phyloP scores from a whole-genome alignment of 2,888 invertebrate species.

The Drosophila nigritarsus region DNA sequence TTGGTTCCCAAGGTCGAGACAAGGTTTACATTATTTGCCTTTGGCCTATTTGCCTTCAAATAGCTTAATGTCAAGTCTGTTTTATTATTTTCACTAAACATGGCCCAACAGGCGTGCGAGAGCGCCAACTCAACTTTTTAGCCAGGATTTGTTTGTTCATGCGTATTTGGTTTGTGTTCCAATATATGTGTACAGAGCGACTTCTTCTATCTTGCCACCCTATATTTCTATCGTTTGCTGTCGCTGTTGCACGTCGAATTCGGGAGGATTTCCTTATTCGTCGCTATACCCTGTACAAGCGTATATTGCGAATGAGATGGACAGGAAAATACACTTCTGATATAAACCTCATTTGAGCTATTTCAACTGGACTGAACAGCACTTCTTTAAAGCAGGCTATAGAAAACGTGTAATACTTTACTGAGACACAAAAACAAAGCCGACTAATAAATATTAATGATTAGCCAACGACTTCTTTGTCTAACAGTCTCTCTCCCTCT shows the following conservation, averaged over 20 bases:
- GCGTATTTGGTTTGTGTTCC: conserved; percentile 51
- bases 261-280: conserved; percentile 31
- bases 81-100: conserved; percentile 19
- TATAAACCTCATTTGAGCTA: too few relatives aligned
- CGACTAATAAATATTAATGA: neutral
- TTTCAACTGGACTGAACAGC: neutral
- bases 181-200: conserved; percentile 40
- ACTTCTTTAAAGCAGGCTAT: neutral
- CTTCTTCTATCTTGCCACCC: conserved; percentile 4
- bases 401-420: neutral
- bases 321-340: neutral
- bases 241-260: conserved; percentile 32
- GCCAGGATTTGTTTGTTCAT: conserved; percentile 66
- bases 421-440: neutral
- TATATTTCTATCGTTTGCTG: neutral
- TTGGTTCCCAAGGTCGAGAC: conserved; percentile 4
- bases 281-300: conserved; percentile 4
- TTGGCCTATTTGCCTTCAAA: conserved; percentile 32
- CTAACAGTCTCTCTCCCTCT: neutral
- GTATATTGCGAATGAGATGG: neutral
- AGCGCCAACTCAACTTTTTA: neutral
- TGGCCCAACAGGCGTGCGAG: conserved; percentile 15
- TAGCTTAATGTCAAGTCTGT: conserved; percentile 15
- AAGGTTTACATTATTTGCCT: conserved; percentile 40
- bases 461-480: neutral